Conservation (phyloP, 2,797 vertebrate genomes). For the Oreortyx pictus region DNA sequence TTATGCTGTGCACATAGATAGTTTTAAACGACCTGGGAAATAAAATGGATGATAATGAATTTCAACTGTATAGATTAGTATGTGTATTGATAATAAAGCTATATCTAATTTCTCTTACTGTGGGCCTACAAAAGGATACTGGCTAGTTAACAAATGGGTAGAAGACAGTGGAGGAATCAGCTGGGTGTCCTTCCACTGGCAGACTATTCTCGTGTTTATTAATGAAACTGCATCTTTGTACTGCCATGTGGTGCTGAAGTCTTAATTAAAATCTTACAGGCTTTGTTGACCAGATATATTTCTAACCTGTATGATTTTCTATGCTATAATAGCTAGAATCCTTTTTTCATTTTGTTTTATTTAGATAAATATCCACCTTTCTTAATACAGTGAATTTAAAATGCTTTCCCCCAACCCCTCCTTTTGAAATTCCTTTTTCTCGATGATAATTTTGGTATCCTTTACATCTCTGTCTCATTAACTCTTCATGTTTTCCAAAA, state of each 20-base stretch:
- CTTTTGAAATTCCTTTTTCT: background rate
- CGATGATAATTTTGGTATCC: background rate
- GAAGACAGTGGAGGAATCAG: background rate
- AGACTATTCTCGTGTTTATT: background rate
- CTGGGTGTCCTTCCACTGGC: background rate
- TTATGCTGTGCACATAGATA: background rate
- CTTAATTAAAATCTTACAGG: background rate
- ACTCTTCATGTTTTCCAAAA: background rate
- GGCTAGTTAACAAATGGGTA: background rate
- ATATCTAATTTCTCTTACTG: background rate
- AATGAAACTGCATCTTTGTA: background rate
- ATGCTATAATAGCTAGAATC: background rate
- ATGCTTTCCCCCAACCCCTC: background rate
- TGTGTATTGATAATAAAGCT: background rate
- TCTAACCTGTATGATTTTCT: background rate
- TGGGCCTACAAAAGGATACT: background rate
- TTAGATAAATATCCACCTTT: background rate
- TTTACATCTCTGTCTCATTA: background rate
- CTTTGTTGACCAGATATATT: rapidly evolving
- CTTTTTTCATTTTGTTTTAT: background rate
- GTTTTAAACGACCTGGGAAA: background rate
- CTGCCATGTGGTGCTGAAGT: background rate
- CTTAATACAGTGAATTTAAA: background rate
- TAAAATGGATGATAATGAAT: background rate
- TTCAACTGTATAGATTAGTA: rapidly evolving